Base-by-base conservation (phyloP, 2,888 invertebrate species). In the Zonitis immaculata region DNA sequence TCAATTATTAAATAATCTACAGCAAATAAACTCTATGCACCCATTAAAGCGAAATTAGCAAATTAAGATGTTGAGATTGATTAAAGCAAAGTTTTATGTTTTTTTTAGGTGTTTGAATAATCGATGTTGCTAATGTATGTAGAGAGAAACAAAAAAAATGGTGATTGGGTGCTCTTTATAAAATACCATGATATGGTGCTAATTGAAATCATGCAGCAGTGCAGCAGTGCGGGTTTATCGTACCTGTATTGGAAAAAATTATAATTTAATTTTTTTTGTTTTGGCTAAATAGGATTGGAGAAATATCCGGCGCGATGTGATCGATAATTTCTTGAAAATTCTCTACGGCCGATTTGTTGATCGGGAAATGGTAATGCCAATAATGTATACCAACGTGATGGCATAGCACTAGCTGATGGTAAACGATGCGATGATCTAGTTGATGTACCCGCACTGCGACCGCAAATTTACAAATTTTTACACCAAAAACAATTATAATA, bases 281-380 rank as follows among this genome's bases (percentile, higher is more conserved):
- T 9, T 32, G 9, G 77, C 80, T 84, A 85, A 77, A 84, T 80
- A 54, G 88, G 88, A 78, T 90, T 90, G 80, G 91, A 91, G 83
- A 92, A 93, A 80, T 90, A 90, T 72, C 92, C 93, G 68, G 92
- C 92, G 66, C 83, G 80, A 71, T 87, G 87, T 71, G 82, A 82
- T 57, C 87, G 83, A 75, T 85, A 86, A 70, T 84, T 83, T 69
- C 90, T 83, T 64, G 85, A 85, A 70, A 89, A 85, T 78, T 93
- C 91, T 60, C 93, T 83, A 71, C 91, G 80, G 66, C 91, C 93
- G 70, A 93, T 86, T 76, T 91, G 92, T 81, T 93, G 92, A 81
- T 94, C 93, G 71, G 92, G 91, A 80, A 94, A 94, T 65, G 93
- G 93, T 72, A 93, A 82, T 65, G 93, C 93, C 76, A 93, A 84